Evolutionary conservation across 2,888 invertebrate genomes (phyloP).

Genomic region (Mythimna pallens): DNA sequence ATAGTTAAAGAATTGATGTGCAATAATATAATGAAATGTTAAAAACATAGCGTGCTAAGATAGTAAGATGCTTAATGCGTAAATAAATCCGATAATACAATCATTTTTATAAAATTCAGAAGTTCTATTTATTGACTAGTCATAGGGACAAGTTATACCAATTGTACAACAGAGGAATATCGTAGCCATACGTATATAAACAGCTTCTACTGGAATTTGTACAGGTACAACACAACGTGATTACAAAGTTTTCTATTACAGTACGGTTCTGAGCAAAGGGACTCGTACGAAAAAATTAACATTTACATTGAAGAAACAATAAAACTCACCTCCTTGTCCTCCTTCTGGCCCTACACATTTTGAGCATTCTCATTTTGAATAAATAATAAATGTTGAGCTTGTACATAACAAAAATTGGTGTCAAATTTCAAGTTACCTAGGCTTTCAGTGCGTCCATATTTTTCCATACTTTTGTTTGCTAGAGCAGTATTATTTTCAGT

Average conservation of each 20-base stretch:
- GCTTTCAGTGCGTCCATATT: conserved; percentile 3
- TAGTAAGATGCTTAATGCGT: background rate
- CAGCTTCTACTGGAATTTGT: background rate
- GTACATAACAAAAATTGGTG: conserved; percentile 31
- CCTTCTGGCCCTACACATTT: conserved; percentile 3
- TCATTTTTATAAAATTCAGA: background rate
- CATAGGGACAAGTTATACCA: too few species aligned
- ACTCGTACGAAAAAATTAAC: background rate
- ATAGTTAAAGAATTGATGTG: background rate
- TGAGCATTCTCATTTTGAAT: conserved; percentile 31
- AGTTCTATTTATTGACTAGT: background rate
- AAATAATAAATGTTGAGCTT: conserved; percentile 17
- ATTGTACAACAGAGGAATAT: background rate
- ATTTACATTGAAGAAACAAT: background rate
- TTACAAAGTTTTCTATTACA: background rate
- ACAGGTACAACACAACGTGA: background rate
- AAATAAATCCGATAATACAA: background rate
- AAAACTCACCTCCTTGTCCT: conserved; percentile 30
- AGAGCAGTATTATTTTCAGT: background rate
- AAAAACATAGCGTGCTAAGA: background rate
- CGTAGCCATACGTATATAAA: background rate
- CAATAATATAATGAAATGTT: background rate
- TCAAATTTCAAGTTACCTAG: conserved; percentile 48
- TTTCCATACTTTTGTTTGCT: conserved; percentile 16
- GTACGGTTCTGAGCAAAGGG: background rate